Evolutionary conservation across 2,113 vertebrate genomes (phyloP).

Genomic region (Salvelinus namaycush): DNA sequence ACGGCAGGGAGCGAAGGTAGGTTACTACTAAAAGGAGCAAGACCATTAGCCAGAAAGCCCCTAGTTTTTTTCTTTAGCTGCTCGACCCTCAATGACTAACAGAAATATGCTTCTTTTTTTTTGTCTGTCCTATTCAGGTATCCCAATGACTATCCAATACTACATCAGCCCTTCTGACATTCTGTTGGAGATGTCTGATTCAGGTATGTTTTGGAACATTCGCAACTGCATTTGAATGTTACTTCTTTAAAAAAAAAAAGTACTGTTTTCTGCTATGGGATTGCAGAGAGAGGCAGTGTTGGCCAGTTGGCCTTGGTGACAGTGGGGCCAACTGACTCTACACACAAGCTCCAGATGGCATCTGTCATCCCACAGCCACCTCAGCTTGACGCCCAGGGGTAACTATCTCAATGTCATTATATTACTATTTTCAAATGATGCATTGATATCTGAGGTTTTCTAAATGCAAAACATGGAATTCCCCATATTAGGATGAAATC

Average conservation of each 20-base stretch:
- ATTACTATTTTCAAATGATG: neutral
- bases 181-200: conserved; percentile 56
- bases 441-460: neutral
- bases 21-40: neutral
- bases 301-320: conserved; percentile 60
- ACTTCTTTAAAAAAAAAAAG: neutral
- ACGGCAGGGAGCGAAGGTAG: conserved; percentile 73
- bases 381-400: conserved; percentile 65
- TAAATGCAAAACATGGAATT: neutral
- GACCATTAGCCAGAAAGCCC: neutral
- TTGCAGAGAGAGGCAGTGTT: neutral
- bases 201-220: conserved; percentile 55
- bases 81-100: too few species aligned
- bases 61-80: too few species aligned
- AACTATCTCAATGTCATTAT: neutral
- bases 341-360: conserved; percentile 60
- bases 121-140: conserved; percentile 59
- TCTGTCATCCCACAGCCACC: conserved; percentile 64
- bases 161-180: conserved; percentile 69
- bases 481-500: neutral
- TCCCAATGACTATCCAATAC: conserved; percentile 76
- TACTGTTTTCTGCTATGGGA: neutral
- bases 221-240: conserved; percentile 4
- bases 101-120: neutral
- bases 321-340: conserved; percentile 33